phyloP scores from a whole-genome alignment of 2,797 vertebrate genomes.

The Huso huso region DNA sequence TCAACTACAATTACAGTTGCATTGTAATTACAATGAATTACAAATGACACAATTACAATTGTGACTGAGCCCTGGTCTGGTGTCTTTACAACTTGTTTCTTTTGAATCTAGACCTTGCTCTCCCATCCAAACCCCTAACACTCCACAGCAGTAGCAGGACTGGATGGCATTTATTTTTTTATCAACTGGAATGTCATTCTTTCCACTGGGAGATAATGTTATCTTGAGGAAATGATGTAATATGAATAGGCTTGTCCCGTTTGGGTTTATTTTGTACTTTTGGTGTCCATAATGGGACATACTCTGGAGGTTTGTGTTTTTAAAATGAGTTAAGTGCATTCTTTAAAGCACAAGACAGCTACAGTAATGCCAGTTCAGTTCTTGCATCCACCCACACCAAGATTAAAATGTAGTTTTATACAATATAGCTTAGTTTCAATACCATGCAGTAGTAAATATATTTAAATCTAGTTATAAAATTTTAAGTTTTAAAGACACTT shows the following conservation, averaged over 20 bases:
- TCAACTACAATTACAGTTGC: too few relatives aligned
- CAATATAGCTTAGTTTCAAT: too few relatives aligned
- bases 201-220: not conserved
- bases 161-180: not conserved
- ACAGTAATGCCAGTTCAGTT: too few relatives aligned
- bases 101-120: not conserved
- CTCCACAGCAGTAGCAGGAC: not conserved
- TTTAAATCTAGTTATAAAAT: too few relatives aligned
- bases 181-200: not conserved
- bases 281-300: conserved; percentile 7
- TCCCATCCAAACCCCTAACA: not conserved
- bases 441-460: too few relatives aligned
- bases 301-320: not conserved
- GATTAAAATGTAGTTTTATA: too few relatives aligned
- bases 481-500: too few relatives aligned
- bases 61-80: too few relatives aligned
- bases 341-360: not conserved
- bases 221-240: conserved; percentile 1
- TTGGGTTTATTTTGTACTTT: not conserved
- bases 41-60: too few relatives aligned
- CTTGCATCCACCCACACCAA: too few relatives aligned
- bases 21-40: too few relatives aligned
- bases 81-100: not conserved
- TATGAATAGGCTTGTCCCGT: not conserved
- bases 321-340: conserved; percentile 2